Percentiles rank a stretch among this genome's conserved stretches.
Conservation (phyloP, 2,797 vertebrate genomes). For the Gobio occitaniae region DNA sequence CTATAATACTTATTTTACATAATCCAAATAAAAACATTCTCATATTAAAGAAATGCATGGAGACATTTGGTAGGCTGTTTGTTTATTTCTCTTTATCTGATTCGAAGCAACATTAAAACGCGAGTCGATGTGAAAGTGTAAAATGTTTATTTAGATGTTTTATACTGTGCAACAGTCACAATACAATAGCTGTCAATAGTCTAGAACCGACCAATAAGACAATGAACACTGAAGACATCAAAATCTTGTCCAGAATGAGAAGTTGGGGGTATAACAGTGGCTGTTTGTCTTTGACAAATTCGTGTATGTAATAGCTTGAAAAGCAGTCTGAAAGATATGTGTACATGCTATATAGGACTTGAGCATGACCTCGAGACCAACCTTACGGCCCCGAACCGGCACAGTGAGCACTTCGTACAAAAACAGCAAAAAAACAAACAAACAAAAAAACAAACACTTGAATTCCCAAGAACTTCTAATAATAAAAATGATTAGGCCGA, state of each 20-base stretch:
- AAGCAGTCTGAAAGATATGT: constrained; percentile 10
- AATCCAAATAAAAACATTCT: not conserved
- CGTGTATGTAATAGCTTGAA: constrained; percentile 55
- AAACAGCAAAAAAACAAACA: not conserved
- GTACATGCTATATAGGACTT: constrained; percentile 39
- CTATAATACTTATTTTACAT: not conserved
- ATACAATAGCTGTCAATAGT: constrained; percentile 82
- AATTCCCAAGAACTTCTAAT: constrained; percentile 59
- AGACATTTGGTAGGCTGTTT: not conserved
- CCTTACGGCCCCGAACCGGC: not conserved
- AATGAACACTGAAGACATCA: constrained; percentile 80
- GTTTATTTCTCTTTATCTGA: not conserved
- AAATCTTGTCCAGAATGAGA: constrained; percentile 68
- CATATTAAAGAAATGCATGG: not conserved
- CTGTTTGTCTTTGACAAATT: constrained; percentile 63
- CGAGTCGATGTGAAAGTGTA: constrained; percentile 72
- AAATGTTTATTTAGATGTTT: constrained; percentile 87
- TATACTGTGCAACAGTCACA: constrained; percentile 89
- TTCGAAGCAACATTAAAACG: not conserved
- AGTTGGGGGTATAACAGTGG: constrained; percentile 51
- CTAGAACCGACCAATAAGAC: constrained; percentile 79
- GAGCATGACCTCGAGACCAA: constrained; percentile 39
- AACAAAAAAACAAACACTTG: not conserved
- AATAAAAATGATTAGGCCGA: constrained; percentile 51
- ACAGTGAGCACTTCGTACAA: not conserved